phyloP scores from a whole-genome alignment of 2,113 vertebrate species.

The Brienomyrus brachyistius region DNA sequence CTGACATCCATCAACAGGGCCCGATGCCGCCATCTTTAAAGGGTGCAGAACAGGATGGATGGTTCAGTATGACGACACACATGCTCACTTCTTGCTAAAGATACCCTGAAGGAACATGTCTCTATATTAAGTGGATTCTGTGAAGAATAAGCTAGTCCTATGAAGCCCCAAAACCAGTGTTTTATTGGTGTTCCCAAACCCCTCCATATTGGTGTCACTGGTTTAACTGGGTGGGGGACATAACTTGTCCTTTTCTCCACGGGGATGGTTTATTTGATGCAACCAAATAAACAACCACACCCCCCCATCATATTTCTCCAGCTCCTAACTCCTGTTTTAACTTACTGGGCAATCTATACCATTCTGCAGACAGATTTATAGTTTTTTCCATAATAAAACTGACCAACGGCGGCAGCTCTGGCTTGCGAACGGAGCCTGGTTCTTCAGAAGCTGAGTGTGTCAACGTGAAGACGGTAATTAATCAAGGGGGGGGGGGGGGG shows the following conservation, averaged over 20 bases:
- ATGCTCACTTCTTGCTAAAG: neutral
- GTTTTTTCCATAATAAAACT: slow-evolving; percentile 24
- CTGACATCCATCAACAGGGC: slow-evolving; percentile 30
- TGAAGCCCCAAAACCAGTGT: slow-evolving; percentile 40
- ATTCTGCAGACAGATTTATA: slow-evolving; percentile 29
- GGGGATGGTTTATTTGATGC: neutral
- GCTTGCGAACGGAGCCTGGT: slow-evolving; percentile 19
- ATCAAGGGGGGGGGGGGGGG: slow-evolving; percentile 16
- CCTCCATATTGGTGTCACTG: neutral
- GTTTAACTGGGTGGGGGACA: slow-evolving; percentile 33
- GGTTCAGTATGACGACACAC: neutral
- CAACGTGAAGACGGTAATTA: slow-evolving; percentile 42
- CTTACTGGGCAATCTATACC: slow-evolving; percentile 38
- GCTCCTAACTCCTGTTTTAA: slow-evolving; percentile 26
- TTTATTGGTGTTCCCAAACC: neutral
- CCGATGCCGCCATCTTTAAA: slow-evolving; percentile 24
- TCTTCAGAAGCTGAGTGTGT: slow-evolving; percentile 39
- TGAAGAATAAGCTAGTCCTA: slow-evolving; percentile 47
- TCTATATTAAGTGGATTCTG: slow-evolving; percentile 42
- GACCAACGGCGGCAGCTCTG: slow-evolving; percentile 19
- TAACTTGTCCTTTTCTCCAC: slow-evolving; percentile 30
- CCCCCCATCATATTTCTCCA: neutral
- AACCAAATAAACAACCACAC: neutral
- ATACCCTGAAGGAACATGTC: neutral
- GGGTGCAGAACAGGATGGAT: slow-evolving; percentile 24